phyloP scores from a whole-genome alignment of 2,797 vertebrate genomes.

The Pangasius krempfi region DNA sequence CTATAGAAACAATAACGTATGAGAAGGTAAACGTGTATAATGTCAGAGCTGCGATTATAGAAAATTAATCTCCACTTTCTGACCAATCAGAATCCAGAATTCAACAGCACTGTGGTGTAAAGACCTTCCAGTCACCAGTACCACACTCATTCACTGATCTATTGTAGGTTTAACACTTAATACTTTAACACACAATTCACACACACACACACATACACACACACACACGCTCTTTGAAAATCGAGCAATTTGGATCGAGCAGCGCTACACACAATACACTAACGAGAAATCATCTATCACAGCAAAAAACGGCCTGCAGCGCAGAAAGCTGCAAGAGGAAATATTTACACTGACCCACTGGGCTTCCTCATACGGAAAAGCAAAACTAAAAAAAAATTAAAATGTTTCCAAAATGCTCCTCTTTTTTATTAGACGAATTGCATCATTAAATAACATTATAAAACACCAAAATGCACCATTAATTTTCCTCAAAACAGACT shows the following conservation, averaged over 20 bases:
- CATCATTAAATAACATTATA: conserved; percentile 99
- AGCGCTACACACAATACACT: conserved; percentile 27
- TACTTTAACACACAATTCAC: not conserved
- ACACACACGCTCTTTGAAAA: conserved; percentile 53
- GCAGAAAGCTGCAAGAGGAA: conserved; percentile 70
- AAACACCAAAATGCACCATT: conserved; percentile 99
- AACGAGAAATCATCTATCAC: conserved; percentile 57
- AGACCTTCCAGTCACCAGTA: not conserved
- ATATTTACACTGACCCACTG: conserved; percentile 87
- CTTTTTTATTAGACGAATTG: conserved; percentile 97
- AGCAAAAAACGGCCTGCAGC: conserved; percentile 76
- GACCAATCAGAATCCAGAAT: not conserved
- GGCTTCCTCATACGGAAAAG: conserved; percentile 76
- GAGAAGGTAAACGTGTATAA: too few species aligned
- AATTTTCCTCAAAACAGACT: conserved; percentile 95
- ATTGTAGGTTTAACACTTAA: not conserved
- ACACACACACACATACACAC: not conserved
- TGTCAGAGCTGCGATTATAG: not conserved
- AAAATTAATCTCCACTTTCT: not conserved
- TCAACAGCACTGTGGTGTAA: not conserved
- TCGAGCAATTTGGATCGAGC: conserved; percentile 63
- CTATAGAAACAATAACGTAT: not conserved
- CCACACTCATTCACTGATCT: not conserved
- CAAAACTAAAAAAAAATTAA: conserved; percentile 61
- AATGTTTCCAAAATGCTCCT: conserved; percentile 83